Evolutionary conservation across 2,888 invertebrate genomes (phyloP).

Genomic region (Drosophila seclusa): DNA sequence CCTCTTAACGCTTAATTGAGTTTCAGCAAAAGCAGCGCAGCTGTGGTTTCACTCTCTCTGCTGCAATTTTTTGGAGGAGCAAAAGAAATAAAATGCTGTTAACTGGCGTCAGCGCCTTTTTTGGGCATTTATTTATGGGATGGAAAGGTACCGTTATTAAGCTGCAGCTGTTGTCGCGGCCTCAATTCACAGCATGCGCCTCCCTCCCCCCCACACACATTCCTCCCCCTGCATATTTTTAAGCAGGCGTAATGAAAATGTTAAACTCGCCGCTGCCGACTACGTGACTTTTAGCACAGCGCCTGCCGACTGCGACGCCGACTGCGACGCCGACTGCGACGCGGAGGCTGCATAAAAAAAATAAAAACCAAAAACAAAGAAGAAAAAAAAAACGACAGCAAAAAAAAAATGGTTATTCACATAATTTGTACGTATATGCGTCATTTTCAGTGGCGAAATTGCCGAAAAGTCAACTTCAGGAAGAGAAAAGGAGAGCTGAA

Average conservation of each 20-base stretch:
- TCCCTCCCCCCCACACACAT: background rate
- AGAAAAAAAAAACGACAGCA: slow-evolving; percentile 29
- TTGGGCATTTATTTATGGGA: slow-evolving; percentile 71
- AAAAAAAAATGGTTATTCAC: slow-evolving; percentile 35
- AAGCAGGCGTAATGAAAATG: slow-evolving; percentile 65
- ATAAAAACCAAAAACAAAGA: slow-evolving; percentile 37
- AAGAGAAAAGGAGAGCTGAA: slow-evolving; percentile 33
- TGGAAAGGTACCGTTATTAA: slow-evolving; percentile 40
- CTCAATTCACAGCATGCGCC: slow-evolving; percentile 58
- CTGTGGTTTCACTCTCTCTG: slow-evolving; percentile 37
- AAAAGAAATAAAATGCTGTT: slow-evolving; percentile 10
- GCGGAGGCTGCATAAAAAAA: slow-evolving; percentile 33
- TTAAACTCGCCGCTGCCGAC: slow-evolving; percentile 48
- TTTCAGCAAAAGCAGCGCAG: slow-evolving; percentile 55
- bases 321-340: slow-evolving; percentile 19
- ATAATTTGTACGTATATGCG: slow-evolving; percentile 66
- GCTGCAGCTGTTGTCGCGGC: slow-evolving; percentile 32
- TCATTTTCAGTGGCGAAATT: slow-evolving; percentile 77
- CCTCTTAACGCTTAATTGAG: slow-evolving; percentile 57
- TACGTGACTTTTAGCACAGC: slow-evolving; percentile 73
- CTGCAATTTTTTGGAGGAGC: slow-evolving; percentile 35
- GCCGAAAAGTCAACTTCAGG: slow-evolving; percentile 61
- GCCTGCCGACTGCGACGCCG: slow-evolving; percentile 32
- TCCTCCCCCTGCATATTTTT: slow-evolving; percentile 37
- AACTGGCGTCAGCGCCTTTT: slow-evolving; percentile 57